Evolutionary conservation across 1,140 invertebrate genomes (phyloP).

Genomic region (Neotoxoptera formosana): DNA sequence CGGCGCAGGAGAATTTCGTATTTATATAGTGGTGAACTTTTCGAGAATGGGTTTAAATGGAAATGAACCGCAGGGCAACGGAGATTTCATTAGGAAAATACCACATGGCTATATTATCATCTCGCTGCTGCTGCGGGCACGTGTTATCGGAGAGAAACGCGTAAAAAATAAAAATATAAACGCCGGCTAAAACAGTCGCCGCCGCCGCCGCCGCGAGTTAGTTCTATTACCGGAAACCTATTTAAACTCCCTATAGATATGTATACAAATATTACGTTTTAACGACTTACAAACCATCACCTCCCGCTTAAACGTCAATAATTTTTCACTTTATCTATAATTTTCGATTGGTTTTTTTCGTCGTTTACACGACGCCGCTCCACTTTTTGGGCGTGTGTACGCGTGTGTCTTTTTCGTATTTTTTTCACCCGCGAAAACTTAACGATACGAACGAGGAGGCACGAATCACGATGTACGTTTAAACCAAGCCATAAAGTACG

Average conservation of each 20-base stretch:
- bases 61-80: conserved; percentile 15
- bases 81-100: conserved; percentile 49
- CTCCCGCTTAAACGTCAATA: conserved; percentile 21
- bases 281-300: not conserved
- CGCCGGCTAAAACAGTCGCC: not conserved
- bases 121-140: conserved; percentile 33
- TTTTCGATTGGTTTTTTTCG: not conserved
- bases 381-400: not conserved
- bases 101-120: conserved; percentile 57
- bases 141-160: conserved; percentile 41
- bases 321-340: not conserved
- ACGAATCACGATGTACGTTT: not conserved
- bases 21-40: no score
- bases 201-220: not conserved
- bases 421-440: not conserved
- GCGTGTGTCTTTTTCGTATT: not conserved
- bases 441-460: not conserved
- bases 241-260: conserved; percentile 24
- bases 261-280: no score
- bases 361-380: not conserved
- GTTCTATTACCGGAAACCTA: conserved; percentile 15
- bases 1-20: not conserved
- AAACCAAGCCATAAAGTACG: not conserved
- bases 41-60: conserved; percentile 30
- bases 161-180: conserved; percentile 18